Percentiles rank a stretch among this genome's conserved stretches.
Conservation (phyloP, 2,797 vertebrate genomes). For the Lepilemur septentrionalis region DNA sequence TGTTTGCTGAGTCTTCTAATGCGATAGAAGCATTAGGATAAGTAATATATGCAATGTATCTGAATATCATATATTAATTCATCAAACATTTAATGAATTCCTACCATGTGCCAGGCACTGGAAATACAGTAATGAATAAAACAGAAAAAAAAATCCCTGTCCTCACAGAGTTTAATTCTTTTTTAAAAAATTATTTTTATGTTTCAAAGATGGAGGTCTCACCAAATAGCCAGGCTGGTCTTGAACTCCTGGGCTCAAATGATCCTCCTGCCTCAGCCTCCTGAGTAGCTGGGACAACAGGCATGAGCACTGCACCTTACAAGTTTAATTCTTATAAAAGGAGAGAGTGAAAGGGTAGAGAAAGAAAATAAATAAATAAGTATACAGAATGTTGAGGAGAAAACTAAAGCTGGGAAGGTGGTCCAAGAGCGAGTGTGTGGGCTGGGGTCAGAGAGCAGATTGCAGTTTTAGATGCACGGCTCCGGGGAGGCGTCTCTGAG, state of each 20-base stretch:
- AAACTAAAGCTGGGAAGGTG: too few relatives aligned
- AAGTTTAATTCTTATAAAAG: neutral
- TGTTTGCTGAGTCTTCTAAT: neutral
- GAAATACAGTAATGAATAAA: neutral
- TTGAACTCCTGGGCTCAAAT: neutral
- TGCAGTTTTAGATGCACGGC: neutral
- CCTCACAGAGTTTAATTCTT: neutral
- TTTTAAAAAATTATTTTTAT: neutral
- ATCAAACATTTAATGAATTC: neutral
- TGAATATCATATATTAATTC: neutral
- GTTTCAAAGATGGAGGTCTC: neutral
- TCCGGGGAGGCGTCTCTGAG: neutral
- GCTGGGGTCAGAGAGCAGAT: neutral
- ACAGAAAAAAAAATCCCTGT: neutral
- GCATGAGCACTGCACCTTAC: neutral
- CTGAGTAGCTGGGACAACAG: neutral
- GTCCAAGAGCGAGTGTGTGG: too few relatives aligned
- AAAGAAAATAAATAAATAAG: neutral
- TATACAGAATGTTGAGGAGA: neutral
- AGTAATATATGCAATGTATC: neutral
- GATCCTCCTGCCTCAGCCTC: neutral
- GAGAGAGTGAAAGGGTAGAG: neutral
- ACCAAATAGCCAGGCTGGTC: neutral
- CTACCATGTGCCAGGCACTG: neutral
- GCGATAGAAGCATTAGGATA: neutral